Evolutionary conservation across 1,140 invertebrate species (phyloP), one percentile per base, ranked within the genome.

Genomic region (Mercenaria mercenaria): DNA sequence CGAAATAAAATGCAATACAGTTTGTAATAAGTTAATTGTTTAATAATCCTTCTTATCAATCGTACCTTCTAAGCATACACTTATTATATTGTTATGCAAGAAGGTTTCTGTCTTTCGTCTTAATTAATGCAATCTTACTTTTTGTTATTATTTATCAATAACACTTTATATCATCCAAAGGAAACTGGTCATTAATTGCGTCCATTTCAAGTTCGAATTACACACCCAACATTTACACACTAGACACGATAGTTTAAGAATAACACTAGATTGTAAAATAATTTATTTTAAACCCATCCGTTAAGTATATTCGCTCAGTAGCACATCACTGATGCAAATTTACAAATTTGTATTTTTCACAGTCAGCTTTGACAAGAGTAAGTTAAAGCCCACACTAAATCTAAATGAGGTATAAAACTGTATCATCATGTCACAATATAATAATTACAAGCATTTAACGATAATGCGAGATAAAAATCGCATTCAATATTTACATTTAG

Each of bases 261-360:
- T 59, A 8, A 64, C 59, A 64, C 59, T 64, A n/a, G n/a, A 29
- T 29, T 64, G 26, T 64, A 29, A 8, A 26, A 29, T 64, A 20
- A 56, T 64, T 29, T 29, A 26, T 29, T 72, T 72, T 72, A 72
- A 72, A 72, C 39, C 67, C 67, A 39, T 13, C 67, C 67, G 67
- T 39, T 29, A 39, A 72, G 39, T 72, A 26, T 23, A 29, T 72
- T 72, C n/a, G 43, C 15, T 39, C 3, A 72, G 67, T 39, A 72
- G 67, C 67, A 11, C 67, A 72, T 64, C 59, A 20, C 26, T 29
- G 29, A 29, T 72, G 67, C 67, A 72, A 34, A 15, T 37, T 72
- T 72, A n/a, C 10, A 4, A 39, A 72, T 47, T 47, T 47, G 29
- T 39, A 39, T 39, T 20, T 72, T 72, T 72, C 18, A 41, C 67